Evolutionary conservation across 2,113 vertebrate species (phyloP).

Genomic region (Pyxicephalus adspersus): DNA sequence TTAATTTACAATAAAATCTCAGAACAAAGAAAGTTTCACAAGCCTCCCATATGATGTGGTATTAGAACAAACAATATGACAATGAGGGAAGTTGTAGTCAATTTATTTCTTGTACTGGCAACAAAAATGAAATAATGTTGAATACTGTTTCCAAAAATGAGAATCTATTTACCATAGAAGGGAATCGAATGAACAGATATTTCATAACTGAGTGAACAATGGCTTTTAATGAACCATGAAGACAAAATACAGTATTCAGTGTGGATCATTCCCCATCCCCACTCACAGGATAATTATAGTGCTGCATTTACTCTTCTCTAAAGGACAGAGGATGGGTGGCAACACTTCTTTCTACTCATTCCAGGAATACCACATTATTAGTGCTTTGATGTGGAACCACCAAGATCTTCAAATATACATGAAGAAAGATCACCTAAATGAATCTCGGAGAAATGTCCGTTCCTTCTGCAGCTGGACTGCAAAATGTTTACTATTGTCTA

Average conservation of each 20-base stretch:
- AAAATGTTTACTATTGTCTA: not conserved
- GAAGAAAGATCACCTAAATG: not conserved
- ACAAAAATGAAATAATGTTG: too few relatives aligned
- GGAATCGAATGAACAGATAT: not conserved
- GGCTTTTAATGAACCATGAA: slow-evolving; percentile 20
- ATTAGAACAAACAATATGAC: too few relatives aligned
- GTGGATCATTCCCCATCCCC: not conserved
- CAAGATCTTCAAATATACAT: not conserved
- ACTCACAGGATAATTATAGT: slow-evolving; percentile 20
- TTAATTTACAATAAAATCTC: too few relatives aligned
- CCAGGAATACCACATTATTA: slow-evolving; percentile 23
- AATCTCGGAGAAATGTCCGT: not conserved
- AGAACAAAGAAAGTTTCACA: too few relatives aligned
- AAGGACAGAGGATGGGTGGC: not conserved
- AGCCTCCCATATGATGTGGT: too few relatives aligned
- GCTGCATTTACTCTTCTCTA: not conserved
- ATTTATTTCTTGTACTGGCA: too few relatives aligned
- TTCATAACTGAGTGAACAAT: not conserved
- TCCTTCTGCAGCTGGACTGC: not conserved
- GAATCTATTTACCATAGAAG: not conserved
- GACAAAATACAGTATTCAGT: not conserved
- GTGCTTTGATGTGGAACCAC: not conserved
- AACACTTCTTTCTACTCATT: slow-evolving; percentile 8
- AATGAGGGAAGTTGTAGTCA: too few relatives aligned
- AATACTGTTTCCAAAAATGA: not conserved